phyloP scores from a whole-genome alignment of 2,888 invertebrate genomes.

The Heterodera filipjevi region DNA sequence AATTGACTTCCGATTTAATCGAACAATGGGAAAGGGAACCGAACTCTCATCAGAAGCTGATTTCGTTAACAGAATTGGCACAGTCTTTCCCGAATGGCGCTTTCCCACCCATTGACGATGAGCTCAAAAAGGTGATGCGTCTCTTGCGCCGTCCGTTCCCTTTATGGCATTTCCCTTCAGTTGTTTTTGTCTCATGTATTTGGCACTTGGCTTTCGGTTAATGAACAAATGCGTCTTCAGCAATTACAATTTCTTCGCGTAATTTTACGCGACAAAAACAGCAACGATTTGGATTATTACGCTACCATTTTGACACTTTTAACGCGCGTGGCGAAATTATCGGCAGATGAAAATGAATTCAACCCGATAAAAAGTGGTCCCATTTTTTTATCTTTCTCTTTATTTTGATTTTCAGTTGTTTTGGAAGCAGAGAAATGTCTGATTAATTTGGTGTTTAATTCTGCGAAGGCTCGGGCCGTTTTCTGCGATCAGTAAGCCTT shows the following conservation, averaged over 20 bases:
- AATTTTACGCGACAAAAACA: conserved; percentile 36
- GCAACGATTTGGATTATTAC: conserved; percentile 29
- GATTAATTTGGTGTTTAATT: conserved; percentile 42
- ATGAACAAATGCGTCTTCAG: conserved; percentile 4
- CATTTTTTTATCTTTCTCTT: background rate
- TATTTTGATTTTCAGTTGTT: conserved; percentile 31
- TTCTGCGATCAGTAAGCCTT: conserved; percentile 28
- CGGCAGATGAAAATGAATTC: background rate
- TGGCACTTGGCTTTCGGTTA: background rate
- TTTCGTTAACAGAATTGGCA: background rate
- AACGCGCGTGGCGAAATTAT: conserved; percentile 1
- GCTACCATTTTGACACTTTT: conserved; percentile 5
- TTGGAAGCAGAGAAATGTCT: conserved; percentile 42
- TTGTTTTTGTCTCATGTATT: background rate
- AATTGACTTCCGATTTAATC: background rate
- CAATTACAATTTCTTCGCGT: conserved; percentile 36
- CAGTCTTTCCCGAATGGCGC: background rate
- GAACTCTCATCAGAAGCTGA: background rate
- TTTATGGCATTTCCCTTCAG: background rate
- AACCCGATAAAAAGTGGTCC: conserved; percentile 14
- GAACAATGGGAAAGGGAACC: background rate
- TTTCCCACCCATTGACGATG: background rate
- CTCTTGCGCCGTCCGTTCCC: background rate
- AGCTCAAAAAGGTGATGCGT: background rate
- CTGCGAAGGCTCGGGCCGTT: conserved; percentile 31